phyloP scores from a whole-genome alignment of 2,113 vertebrate species.

The Tenrec ecaudatus region DNA sequence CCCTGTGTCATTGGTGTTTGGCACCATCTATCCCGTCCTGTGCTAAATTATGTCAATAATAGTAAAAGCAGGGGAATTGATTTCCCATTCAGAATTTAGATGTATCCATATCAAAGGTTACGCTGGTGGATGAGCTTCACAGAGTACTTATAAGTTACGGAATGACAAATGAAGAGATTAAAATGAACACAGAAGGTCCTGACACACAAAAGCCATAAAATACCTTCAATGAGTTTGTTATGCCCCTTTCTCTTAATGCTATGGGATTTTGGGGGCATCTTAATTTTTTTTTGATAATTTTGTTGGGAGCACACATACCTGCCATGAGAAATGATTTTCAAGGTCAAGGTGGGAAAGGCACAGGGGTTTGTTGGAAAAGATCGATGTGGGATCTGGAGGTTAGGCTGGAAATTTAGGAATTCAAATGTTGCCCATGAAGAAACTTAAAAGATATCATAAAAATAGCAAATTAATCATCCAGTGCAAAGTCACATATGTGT shows the following conservation, averaged over 20 bases:
- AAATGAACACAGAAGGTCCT: background rate
- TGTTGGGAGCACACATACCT: conserved; percentile 57
- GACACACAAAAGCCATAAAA: background rate
- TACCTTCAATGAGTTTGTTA: background rate
- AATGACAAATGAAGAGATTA: conserved; percentile 15
- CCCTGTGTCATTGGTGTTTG: background rate
- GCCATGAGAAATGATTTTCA: conserved; percentile 51
- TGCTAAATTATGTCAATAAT: background rate
- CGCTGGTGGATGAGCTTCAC: background rate
- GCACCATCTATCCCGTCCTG: background rate
- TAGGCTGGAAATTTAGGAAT: background rate
- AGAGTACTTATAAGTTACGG: conserved; percentile 20
- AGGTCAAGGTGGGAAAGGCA: background rate
- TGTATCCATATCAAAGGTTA: background rate
- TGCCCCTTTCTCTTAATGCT: background rate
- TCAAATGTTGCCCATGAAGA: background rate
- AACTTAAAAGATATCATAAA: background rate
- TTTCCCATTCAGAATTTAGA: background rate
- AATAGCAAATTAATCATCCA: background rate
- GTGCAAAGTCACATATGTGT: background rate
- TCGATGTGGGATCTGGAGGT: background rate
- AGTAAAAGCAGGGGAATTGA: background rate
- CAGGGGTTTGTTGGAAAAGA: background rate
- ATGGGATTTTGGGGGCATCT: background rate
- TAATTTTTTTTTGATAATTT: background rate